A percentile compares a stretch with the other conserved stretches of the same genome.
Conservation (phyloP, 2,888 invertebrate genomes). For the Ceraclea dissimilis region DNA sequence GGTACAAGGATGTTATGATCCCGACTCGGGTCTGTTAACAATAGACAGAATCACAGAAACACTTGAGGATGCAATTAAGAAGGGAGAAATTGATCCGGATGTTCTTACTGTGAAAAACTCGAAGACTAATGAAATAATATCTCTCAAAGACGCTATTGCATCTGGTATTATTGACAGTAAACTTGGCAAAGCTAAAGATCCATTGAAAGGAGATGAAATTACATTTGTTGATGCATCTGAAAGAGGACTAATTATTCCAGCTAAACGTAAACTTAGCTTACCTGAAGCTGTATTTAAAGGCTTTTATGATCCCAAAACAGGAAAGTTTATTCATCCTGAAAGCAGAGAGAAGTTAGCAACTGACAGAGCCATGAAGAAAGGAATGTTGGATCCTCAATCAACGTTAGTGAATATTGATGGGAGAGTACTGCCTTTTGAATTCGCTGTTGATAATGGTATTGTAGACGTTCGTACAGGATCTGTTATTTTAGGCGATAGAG, state of each 20-base stretch:
- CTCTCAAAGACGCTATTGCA: conserved; percentile 71
- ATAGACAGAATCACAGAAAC: conserved; percentile 63
- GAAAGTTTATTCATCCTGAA: conserved; percentile 72
- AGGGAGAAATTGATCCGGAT: conserved; percentile 68
- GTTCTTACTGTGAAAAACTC: conserved; percentile 75
- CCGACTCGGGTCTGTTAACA: conserved; percentile 62
- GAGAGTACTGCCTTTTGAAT: conserved; percentile 72
- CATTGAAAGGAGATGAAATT: conserved; percentile 63
- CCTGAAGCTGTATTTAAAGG: conserved; percentile 88
- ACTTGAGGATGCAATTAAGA: conserved; percentile 64
- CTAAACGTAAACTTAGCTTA: conserved; percentile 74
- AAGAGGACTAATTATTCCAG: conserved; percentile 71
- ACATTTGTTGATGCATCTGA: conserved; percentile 78
- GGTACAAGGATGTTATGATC: conserved; percentile 71
- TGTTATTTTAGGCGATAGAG: conserved; percentile 52
- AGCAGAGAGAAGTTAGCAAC: conserved; percentile 74
- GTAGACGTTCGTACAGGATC: conserved; percentile 70
- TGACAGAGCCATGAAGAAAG: conserved; percentile 76
- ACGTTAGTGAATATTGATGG: conserved; percentile 80
- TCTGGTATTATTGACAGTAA: conserved; percentile 70
- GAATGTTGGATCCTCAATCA: conserved; percentile 75
- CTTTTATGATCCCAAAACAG: conserved; percentile 78
- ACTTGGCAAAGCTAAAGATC: conserved; percentile 72
- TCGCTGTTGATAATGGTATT: conserved; percentile 70
- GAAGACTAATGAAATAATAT: conserved; percentile 69